Base-by-base conservation (phyloP, 2,113 vertebrate species). In the Thunnus thynnus region DNA sequence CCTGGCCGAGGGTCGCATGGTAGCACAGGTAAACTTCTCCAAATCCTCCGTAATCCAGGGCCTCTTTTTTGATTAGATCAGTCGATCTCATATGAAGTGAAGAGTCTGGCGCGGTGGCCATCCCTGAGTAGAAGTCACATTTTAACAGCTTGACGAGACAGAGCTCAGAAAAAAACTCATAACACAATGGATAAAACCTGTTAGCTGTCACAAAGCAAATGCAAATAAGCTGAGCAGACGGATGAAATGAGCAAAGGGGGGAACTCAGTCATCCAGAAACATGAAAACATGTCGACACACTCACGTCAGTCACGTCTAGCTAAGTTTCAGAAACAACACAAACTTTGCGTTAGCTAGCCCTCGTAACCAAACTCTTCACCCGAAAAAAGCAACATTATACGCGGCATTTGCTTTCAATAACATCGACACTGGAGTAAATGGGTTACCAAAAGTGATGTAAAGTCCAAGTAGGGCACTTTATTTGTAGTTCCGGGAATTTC, bases 1-100 rank as follows among this genome's bases (percentile, higher is more conserved):
- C 98, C 0, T 96, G 93, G 10, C 97, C 97, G 11, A 97, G 90
- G 7, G 83, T 96, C 63, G 90, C 95, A 83, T 99, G 98, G 27
- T 94, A 93, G 64, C 98, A 99, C 72, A 99, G 89, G 47, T 94
- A 97, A 65, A 98, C 97, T 5, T 96, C 94, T 30, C 98, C 98
- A 36, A 97, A 99, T 5, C 97, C 96, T 57, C 98, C 98, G 18
- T 95, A 95, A 13, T 97, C 97, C 74, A 99, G 87, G 0, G 91
- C 86, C 46, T 93, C 75, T 41, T 86, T 93, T 63, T 91, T 91
- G 64, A 94, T 91, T 16, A 99, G 92, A 84, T 99, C 98, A 0
- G 90, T 20, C 3, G 96, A 93, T 5, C 86, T 95, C 96, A 99
- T 97, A 0, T 90, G 90, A 18, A 98, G 94, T 4, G 96, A 89